Conservation (phyloP, 2,113 vertebrate genomes). For the Apus apus region DNA sequence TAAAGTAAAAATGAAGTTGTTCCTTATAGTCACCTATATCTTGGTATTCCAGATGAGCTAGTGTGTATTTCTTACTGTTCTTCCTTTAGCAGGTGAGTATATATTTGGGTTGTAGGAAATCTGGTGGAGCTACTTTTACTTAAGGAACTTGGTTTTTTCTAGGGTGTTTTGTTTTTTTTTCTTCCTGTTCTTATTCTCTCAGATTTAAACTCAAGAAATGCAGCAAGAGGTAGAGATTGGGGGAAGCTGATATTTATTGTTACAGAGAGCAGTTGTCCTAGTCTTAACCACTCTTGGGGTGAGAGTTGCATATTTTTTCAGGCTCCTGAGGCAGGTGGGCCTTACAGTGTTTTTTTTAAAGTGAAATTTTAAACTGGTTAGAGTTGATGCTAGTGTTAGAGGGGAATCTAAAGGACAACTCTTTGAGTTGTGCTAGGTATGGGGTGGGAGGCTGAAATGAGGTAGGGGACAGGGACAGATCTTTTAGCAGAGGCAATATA, state of each 20-base stretch:
- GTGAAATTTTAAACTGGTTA: not conserved
- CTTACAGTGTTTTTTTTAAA: not conserved
- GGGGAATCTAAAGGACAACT: not conserved
- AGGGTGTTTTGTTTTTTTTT: not conserved
- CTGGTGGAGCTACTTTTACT: not conserved
- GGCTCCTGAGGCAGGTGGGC: not conserved
- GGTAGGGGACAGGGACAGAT: not conserved
- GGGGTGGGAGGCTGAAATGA: not conserved
- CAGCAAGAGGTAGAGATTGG: not conserved
- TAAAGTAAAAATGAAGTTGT: not conserved
- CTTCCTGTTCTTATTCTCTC: not conserved
- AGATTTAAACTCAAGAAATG: not conserved
- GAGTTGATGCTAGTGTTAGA: not conserved
- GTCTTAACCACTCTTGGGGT: not conserved
- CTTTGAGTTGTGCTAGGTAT: not conserved
- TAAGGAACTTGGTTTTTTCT: not conserved
- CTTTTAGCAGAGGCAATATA: not conserved
- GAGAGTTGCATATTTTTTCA: not conserved
- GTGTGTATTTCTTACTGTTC: not conserved
- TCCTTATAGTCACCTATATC: not conserved
- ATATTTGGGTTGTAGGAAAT: not conserved
- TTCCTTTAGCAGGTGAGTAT: not conserved
- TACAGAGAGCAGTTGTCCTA: not conserved
- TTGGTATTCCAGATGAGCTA: not conserved
- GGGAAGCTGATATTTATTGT: not conserved